A percentile compares a stretch with the other conserved stretches of the same genome.
phyloP scores from a whole-genome alignment of 2,113 vertebrate species.

The Tyrannus savana region DNA sequence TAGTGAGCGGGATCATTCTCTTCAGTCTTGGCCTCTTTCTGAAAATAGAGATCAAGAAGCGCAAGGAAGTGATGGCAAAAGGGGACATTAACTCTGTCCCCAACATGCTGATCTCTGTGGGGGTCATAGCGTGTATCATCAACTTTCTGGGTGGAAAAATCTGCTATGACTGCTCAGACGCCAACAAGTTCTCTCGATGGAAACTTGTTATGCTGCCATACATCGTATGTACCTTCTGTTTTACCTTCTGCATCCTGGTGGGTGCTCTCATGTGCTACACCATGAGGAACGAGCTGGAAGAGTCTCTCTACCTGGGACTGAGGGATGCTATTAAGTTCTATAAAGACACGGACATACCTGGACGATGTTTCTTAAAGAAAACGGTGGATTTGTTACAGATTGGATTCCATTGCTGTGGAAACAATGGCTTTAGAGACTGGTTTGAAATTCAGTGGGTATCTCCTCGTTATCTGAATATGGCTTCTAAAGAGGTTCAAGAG shows the following conservation, averaged over 20 bases:
- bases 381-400: conserved; percentile 86
- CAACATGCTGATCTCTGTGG: conserved; percentile 85
- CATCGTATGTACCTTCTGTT: conserved; percentile 85
- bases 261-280: conserved; percentile 87
- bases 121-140: conserved; percentile 85
- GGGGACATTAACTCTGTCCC: conserved; percentile 81
- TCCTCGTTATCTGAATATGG: conserved; percentile 85
- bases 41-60: conserved; percentile 86
- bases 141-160: conserved; percentile 90
- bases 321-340: conserved; percentile 84
- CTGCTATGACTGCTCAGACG: conserved; percentile 87
- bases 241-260: conserved; percentile 86
- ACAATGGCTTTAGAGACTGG: conserved; percentile 86
- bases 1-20: conserved; percentile 81
- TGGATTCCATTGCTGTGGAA: conserved; percentile 86
- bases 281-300: conserved; percentile 83
- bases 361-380: conserved; percentile 86
- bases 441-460: conserved; percentile 91
- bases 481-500: conserved; percentile 82
- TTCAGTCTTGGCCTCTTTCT: conserved; percentile 86
- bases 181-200: conserved; percentile 84
- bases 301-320: conserved; percentile 81
- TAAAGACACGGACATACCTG: conserved; percentile 87
- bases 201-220: conserved; percentile 88
- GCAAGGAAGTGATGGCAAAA: conserved; percentile 82